These are phyloP conservation scores for Amphilophus citrinellus DNA, from an alignment of 2,113 vertebrate species.

Conservation along the genomic window DNA sequence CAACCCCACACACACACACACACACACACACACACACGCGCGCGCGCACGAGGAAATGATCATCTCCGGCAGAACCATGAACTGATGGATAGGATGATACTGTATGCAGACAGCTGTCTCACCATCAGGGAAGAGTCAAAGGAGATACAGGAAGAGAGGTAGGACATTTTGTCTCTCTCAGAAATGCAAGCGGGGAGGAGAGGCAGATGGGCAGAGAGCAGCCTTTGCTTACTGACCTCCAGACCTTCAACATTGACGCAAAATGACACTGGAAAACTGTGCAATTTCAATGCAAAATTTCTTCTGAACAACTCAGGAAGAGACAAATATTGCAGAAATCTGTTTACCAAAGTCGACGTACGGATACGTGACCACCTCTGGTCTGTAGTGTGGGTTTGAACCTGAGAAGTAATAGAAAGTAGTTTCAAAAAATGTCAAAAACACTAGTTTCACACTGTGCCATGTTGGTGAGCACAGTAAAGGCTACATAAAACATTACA, in stretches of 20 bases:
- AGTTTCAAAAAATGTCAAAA: not conserved
- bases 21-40: not conserved
- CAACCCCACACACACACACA: conserved; percentile 9
- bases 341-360: conserved; percentile 90
- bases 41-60: not conserved
- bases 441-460: not conserved
- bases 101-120: conserved; percentile 42
- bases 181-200: conserved; percentile 88
- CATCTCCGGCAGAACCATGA: not conserved
- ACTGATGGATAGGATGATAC: conserved; percentile 20
- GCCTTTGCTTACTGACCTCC: conserved; percentile 92
- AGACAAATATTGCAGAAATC: not conserved
- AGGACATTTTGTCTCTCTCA: conserved; percentile 88
- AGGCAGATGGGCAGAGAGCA: conserved; percentile 89
- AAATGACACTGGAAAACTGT: not conserved
- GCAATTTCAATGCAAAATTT: not conserved
- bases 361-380: conserved; percentile 90
- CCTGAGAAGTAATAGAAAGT: conserved; percentile 47
- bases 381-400: conserved; percentile 80
- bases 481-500: conserved; percentile 2
- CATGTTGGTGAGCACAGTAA: not conserved
- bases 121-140: conserved; percentile 91
- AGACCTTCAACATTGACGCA: conserved; percentile 73
- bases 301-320: not conserved
- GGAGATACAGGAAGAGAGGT: conserved; percentile 91